Percentiles rank a stretch among this genome's conserved stretches.
phyloP scores from a whole-genome alignment of 2,888 invertebrate species.

The Erynnis tages region DNA sequence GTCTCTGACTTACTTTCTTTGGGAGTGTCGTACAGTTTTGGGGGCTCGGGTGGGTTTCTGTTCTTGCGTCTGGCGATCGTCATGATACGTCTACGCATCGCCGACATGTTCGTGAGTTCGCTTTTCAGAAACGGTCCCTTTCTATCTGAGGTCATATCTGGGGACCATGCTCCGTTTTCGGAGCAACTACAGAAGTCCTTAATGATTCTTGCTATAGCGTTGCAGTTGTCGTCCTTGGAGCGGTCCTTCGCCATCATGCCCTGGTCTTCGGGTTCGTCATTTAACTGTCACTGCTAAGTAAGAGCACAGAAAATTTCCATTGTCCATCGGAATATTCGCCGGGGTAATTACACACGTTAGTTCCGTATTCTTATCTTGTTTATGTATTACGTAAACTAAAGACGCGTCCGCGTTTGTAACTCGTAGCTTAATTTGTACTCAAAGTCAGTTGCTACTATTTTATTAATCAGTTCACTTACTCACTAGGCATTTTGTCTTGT shows the following conservation, averaged over 20 bases:
- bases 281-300: conserved; percentile 66
- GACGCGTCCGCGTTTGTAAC: conserved; percentile 11
- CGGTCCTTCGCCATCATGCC: conserved; percentile 63
- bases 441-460: not conserved
- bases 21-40: conserved; percentile 49
- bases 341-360: conserved; percentile 30
- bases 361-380: not conserved
- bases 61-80: conserved; percentile 65
- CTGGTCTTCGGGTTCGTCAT: conserved; percentile 46
- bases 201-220: conserved; percentile 68
- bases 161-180: conserved; percentile 77
- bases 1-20: conserved; percentile 50
- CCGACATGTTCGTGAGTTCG: conserved; percentile 74
- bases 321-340: conserved; percentile 7
- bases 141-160: conserved; percentile 69
- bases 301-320: conserved; percentile 57
- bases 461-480: conserved; percentile 25
- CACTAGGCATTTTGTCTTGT: not conserved
- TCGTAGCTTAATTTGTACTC: conserved; percentile 4
- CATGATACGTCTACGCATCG: conserved; percentile 68
- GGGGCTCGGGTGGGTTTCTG: conserved; percentile 57
- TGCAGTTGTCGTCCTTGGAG: conserved; percentile 64
- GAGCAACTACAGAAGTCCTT: conserved; percentile 78
- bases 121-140: conserved; percentile 70
- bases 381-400: conserved; percentile 30